Conservation (phyloP, 2,797 vertebrate genomes). For the Etheostoma nigrum region DNA sequence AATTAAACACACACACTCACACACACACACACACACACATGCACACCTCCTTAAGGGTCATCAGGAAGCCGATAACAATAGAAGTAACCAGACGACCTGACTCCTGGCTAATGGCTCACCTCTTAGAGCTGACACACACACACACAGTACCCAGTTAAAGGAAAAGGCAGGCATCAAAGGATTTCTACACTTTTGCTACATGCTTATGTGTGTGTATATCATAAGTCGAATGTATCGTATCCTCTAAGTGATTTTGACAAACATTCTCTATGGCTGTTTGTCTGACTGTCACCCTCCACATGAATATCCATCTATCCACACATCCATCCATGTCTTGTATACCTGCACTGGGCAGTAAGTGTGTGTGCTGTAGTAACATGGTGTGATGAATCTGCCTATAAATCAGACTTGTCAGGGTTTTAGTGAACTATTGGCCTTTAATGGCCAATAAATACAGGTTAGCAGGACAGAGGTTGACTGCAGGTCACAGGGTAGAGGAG, state of each 20-base stretch:
- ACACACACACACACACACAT: not conserved
- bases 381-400: constrained; percentile 76
- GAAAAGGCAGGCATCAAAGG: not conserved
- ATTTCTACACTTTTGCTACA: not conserved
- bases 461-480: constrained; percentile 83
- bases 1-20: not conserved
- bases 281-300: constrained; percentile 15
- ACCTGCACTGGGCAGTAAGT: constrained; percentile 35
- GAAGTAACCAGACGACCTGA: constrained; percentile 50
- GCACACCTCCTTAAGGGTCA: constrained; percentile 34
- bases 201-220: not conserved
- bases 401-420: constrained; percentile 73
- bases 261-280: not conserved
- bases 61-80: constrained; percentile 56
- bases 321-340: constrained; percentile 37
- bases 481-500: constrained; percentile 70
- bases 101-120: constrained; percentile 58
- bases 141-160: not conserved
- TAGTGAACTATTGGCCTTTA: constrained; percentile 82
- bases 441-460: constrained; percentile 85
- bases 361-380: constrained; percentile 50
- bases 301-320: constrained; percentile 31
- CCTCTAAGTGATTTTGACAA: not conserved
- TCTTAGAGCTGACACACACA: constrained; percentile 33
- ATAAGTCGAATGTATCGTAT: not conserved